Percentiles rank a stretch among this genome's conserved stretches.
These are phyloP conservation scores for Gorsachius magnificus DNA, from an alignment of 2,797 vertebrate species.

Conservation along the genomic window DNA sequence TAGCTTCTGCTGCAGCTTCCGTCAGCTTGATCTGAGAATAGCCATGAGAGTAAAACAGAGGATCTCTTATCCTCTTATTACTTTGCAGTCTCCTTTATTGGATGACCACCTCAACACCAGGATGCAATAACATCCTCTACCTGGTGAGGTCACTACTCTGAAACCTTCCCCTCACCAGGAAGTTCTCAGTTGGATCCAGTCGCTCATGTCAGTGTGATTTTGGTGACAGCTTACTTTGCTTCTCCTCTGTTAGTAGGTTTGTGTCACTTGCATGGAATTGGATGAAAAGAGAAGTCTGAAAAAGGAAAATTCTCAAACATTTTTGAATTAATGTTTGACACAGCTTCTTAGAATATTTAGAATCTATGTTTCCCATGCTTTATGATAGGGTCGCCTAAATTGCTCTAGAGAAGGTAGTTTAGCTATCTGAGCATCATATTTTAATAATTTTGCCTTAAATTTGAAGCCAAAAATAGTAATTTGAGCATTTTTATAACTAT, in stretches of 20 bases:
- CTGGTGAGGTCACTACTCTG: background rate
- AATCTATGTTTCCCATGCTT: background rate
- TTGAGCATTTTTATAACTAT: background rate
- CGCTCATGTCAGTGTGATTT: background rate
- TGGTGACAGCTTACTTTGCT: background rate
- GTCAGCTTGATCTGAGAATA: conserved; percentile 39
- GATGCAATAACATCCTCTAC: background rate
- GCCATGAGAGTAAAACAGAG: background rate
- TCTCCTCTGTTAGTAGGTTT: background rate
- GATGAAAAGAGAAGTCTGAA: background rate
- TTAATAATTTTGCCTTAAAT: background rate
- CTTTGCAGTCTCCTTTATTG: background rate
- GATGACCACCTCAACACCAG: conserved; percentile 1
- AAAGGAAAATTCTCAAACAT: background rate
- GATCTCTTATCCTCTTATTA: conserved; percentile 4
- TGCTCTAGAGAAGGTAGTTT: background rate
- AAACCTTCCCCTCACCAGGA: background rate
- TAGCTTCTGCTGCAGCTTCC: conserved; percentile 16
- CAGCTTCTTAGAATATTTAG: background rate
- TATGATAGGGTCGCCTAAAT: background rate
- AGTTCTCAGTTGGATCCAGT: background rate
- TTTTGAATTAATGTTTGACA: background rate
- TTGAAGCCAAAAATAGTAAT: background rate
- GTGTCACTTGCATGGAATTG: background rate
- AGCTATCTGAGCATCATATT: background rate